Conservation (phyloP, 2,113 vertebrate species). For the Nymphicus hollandicus region DNA sequence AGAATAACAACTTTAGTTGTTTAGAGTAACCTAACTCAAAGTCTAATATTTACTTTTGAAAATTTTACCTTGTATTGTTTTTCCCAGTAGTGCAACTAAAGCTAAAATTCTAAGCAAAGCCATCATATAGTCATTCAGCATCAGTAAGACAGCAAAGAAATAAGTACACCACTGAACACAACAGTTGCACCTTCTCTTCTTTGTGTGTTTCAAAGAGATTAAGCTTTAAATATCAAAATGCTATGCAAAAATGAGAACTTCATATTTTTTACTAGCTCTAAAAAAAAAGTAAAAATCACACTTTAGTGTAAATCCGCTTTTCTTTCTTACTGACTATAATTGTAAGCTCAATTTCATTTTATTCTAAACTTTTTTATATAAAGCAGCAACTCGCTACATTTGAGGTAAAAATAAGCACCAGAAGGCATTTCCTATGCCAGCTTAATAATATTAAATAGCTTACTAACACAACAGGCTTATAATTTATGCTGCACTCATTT, state of each 20-base stretch:
- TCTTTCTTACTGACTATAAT: background rate
- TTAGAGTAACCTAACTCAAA: background rate
- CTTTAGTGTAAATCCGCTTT: background rate
- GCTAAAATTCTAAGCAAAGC: background rate
- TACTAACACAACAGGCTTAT: background rate
- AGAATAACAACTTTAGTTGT: background rate
- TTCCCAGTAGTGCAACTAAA: background rate
- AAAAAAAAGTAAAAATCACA: rapidly evolving
- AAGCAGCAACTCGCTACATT: background rate
- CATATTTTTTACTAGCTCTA: background rate
- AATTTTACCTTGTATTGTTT: background rate
- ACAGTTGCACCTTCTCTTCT: background rate
- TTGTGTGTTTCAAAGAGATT: background rate
- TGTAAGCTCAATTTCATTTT: background rate
- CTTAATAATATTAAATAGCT: background rate
- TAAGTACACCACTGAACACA: background rate
- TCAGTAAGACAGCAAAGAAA: background rate
- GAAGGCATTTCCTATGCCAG: background rate
- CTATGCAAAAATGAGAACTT: background rate
- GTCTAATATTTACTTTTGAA: background rate
- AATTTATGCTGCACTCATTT: background rate
- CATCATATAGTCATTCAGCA: background rate
- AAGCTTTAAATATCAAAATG: background rate
- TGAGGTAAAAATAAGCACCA: background rate
- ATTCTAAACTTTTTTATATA: background rate